phyloP scores from a whole-genome alignment of 2,113 vertebrate genomes.

The Zosterops hypoxanthus region DNA sequence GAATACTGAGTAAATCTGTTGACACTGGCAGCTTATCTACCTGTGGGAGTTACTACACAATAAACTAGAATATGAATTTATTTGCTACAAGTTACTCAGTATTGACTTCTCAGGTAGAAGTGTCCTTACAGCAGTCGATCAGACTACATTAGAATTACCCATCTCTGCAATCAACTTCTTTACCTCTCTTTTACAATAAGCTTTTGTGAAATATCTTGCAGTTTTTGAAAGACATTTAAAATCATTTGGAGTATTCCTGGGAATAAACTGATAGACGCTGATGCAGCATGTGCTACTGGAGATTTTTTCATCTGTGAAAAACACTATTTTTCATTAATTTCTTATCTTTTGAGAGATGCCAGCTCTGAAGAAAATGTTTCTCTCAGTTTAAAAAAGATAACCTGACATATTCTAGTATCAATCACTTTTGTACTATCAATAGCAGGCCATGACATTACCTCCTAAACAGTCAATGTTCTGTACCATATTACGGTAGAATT shows the following conservation, averaged over 20 bases:
- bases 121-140: neutral
- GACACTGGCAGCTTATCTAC: neutral
- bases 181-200: neutral
- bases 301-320: neutral
- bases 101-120: neutral
- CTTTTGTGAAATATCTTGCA: neutral
- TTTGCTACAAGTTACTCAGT: neutral
- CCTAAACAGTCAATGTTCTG: neutral
- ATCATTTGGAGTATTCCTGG: neutral
- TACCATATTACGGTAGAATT: neutral
- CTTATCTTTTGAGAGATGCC: neutral
- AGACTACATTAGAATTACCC: neutral
- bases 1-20: neutral
- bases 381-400: neutral
- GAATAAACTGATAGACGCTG: neutral
- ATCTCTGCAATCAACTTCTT: neutral
- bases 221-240: neutral
- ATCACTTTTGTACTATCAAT: neutral
- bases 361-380: neutral
- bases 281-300: neutral
- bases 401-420: neutral
- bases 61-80: neutral
- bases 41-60: neutral
- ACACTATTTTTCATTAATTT: neutral
- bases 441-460: neutral